phyloP scores from a whole-genome alignment of 1,140 invertebrate species.

The Heliconius nattereri region DNA sequence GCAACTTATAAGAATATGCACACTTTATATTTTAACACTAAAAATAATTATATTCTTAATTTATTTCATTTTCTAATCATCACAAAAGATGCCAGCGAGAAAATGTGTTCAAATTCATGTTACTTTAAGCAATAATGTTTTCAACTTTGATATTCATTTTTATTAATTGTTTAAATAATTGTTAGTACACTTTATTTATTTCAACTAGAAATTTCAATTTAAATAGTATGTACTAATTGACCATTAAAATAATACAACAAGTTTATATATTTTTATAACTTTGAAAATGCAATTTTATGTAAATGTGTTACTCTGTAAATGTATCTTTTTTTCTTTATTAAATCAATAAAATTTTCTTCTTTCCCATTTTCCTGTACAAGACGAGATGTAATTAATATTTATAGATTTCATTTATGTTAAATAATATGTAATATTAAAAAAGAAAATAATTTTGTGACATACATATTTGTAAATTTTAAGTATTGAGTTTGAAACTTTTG shows the following conservation, averaged over 20 bases:
- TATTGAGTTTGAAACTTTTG: conserved; percentile 52
- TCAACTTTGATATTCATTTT: background rate
- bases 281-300: background rate
- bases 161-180: background rate
- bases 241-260: too few species aligned
- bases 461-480: conserved; percentile 10
- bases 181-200: background rate
- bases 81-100: background rate
- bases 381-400: too few species aligned
- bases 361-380: too few species aligned
- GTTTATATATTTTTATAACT: too few species aligned
- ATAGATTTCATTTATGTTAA: background rate
- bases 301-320: background rate
- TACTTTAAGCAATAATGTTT: background rate
- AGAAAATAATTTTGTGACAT: background rate
- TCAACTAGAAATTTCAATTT: too few species aligned
- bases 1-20: too few species aligned
- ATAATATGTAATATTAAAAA: background rate
- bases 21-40: too few species aligned
- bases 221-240: too few species aligned
- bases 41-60: too few species aligned
- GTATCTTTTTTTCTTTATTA: too few species aligned
- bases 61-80: background rate
- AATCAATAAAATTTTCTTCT: too few species aligned
- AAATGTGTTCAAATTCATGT: background rate